phyloP scores from a whole-genome alignment of 2,888 invertebrate species.

The Phyto melanocephala region DNA sequence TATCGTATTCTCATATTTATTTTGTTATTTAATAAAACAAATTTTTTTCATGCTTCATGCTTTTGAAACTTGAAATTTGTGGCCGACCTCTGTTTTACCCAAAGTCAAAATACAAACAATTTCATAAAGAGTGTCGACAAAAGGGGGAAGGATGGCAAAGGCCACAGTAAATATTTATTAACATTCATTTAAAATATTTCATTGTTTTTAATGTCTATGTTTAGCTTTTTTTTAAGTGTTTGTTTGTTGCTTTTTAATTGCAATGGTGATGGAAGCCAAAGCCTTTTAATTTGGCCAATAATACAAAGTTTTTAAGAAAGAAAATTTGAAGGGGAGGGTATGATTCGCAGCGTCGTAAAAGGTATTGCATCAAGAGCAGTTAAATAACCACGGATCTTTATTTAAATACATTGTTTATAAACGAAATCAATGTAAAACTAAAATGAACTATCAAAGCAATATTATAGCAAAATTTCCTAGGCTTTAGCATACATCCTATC shows the following conservation, averaged over 20 bases:
- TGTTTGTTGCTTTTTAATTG: slow-evolving; percentile 43
- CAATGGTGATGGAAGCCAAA: slow-evolving; percentile 23
- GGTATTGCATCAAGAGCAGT: background rate
- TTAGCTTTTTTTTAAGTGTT: slow-evolving; percentile 33
- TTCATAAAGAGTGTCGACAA: slow-evolving; percentile 27
- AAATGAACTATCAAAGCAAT: too few relatives aligned
- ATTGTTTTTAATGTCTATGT: slow-evolving; percentile 45
- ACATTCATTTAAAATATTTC: slow-evolving; percentile 43
- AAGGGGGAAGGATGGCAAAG: background rate
- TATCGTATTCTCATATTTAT: slow-evolving; percentile 7
- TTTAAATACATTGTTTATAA: too few relatives aligned
- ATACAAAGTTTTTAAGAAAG: slow-evolving; percentile 19
- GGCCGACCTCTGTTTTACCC: background rate
- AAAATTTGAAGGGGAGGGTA: slow-evolving; percentile 42
- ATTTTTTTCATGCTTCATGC: slow-evolving; percentile 52
- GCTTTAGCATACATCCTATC: too few relatives aligned
- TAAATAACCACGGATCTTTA: too few relatives aligned
- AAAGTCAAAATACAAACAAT: slow-evolving; percentile 7
- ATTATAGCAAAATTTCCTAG: too few relatives aligned
- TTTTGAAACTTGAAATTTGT: slow-evolving; percentile 36
- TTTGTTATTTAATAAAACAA: background rate
- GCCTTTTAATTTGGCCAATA: slow-evolving; percentile 57
- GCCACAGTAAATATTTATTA: slow-evolving; percentile 31
- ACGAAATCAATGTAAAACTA: too few relatives aligned
- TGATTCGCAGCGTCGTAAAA: background rate